Conservation (phyloP, 2,113 vertebrate genomes). For the Misgurnus mizolepis region DNA sequence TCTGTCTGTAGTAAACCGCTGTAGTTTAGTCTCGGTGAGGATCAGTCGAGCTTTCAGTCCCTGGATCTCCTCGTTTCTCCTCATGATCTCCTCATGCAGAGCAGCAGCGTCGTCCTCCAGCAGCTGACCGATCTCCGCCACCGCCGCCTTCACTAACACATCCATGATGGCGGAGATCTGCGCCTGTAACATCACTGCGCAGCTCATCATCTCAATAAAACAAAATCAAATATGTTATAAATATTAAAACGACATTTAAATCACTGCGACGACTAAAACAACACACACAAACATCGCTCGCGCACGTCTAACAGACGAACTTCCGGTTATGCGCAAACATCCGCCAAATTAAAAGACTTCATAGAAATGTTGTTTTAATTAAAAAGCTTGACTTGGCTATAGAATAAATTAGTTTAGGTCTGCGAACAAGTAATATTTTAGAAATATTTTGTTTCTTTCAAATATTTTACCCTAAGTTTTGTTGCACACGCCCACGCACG, state of each 20-base stretch:
- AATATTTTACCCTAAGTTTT: too few relatives aligned
- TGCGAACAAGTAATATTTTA: too few relatives aligned
- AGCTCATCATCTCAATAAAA: constrained; percentile 2
- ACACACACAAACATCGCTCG: too few relatives aligned
- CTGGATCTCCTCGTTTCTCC: constrained; percentile 44
- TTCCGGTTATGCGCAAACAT: too few relatives aligned
- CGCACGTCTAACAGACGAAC: too few relatives aligned
- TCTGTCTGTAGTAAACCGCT: neutral
- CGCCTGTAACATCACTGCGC: constrained; percentile 32
- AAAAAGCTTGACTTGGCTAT: too few relatives aligned
- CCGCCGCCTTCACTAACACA: constrained; percentile 53
- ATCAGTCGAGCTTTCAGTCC: constrained; percentile 46
- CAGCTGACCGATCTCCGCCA: constrained; percentile 52
- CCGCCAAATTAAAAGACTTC: too few relatives aligned
- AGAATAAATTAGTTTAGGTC: too few relatives aligned
- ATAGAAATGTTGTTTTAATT: too few relatives aligned
- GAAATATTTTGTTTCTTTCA: too few relatives aligned
- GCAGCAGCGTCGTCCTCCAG: constrained; percentile 47
- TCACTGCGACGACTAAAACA: too few relatives aligned
- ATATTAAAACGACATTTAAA: neutral
- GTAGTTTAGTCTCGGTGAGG: constrained; percentile 44
- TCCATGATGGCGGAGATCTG: constrained; percentile 54
- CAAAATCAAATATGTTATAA: neutral
- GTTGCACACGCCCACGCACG: too few relatives aligned
- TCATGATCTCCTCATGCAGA: constrained; percentile 42